Percentiles rank a stretch among this genome's conserved stretches.
Evolutionary conservation across 1,140 invertebrate genomes (phyloP).

Genomic region (Meloidogyne floridensis): DNA sequence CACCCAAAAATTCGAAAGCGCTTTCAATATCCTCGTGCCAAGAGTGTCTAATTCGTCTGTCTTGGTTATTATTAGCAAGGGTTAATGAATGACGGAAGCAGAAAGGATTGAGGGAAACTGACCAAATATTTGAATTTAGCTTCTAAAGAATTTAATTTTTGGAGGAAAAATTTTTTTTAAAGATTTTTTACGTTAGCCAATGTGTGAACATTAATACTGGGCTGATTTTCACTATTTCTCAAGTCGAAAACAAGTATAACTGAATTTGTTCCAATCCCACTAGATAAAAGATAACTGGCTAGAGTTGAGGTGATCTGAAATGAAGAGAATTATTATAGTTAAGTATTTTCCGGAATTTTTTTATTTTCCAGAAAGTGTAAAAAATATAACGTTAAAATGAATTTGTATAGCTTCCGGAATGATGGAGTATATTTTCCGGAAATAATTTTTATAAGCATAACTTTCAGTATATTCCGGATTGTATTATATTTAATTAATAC

Average conservation of each 20-base stretch:
- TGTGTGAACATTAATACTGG: constrained; percentile 53
- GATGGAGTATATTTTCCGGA: no score
- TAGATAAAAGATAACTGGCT: constrained; percentile 4
- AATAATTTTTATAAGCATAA: neutral
- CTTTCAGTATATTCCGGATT: constrained; percentile 48
- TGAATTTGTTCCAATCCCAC: constrained; percentile 8
- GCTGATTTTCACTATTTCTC: constrained; percentile 35
- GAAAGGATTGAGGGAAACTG: constrained; percentile 55
- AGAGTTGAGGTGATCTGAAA: neutral
- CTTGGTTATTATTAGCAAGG: constrained; percentile 52
- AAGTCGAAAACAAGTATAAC: constrained; percentile 47
- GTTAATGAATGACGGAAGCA: constrained; percentile 57
- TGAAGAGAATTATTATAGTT: constrained; percentile 30
- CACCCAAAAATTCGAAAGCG: constrained; percentile 52
- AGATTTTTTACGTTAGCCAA: constrained; percentile 45
- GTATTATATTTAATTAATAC: constrained; percentile 34
- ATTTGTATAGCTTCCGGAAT: no score
- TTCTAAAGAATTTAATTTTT: constrained; percentile 38
- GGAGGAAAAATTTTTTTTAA: neutral
- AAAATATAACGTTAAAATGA: constrained; percentile 16
- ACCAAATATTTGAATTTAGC: constrained; percentile 54
- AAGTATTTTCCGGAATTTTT: constrained; percentile 45
- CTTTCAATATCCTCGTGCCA: constrained; percentile 41
- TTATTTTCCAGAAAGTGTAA: neutral
- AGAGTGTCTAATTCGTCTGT: constrained; percentile 39